Conservation (phyloP, 2,113 vertebrate genomes). For the Psephotus haematonotus region DNA sequence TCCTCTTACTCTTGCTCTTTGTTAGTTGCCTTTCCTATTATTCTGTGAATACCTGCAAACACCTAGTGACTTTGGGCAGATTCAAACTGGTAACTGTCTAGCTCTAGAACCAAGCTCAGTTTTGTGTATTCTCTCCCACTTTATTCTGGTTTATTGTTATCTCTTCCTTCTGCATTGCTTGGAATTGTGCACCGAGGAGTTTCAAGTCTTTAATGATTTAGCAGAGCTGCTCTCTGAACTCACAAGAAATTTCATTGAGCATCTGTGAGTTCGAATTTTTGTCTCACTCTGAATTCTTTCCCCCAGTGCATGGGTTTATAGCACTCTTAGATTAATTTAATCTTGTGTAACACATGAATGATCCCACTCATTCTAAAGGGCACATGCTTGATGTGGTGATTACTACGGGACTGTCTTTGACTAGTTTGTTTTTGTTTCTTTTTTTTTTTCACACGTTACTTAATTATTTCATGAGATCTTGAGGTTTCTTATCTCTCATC, state of each 20-base stretch:
- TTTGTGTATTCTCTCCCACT: not conserved
- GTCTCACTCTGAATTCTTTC: conserved; percentile 54
- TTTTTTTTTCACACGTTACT: conserved; percentile 51
- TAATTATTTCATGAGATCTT: conserved; percentile 70
- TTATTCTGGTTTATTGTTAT: conserved; percentile 12
- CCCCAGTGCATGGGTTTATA: conserved; percentile 57
- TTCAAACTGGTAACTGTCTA: not conserved
- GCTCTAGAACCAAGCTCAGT: not conserved
- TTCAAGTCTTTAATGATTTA: conserved; percentile 21
- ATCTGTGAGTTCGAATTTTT: conserved; percentile 52
- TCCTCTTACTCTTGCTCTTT: not conserved
- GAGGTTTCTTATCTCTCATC: conserved; percentile 37
- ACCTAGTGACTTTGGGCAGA: not conserved
- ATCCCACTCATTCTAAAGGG: conserved; percentile 69
- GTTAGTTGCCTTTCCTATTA: not conserved
- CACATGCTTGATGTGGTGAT: conserved; percentile 77
- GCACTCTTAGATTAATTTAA: conserved; percentile 68
- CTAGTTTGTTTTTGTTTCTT: conserved; percentile 69
- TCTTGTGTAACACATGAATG: conserved; percentile 73
- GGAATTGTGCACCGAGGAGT: not conserved
- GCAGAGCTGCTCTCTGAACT: conserved; percentile 33
- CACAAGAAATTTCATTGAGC: conserved; percentile 17
- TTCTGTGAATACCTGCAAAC: not conserved
- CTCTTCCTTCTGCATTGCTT: not conserved
- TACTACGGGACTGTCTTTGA: conserved; percentile 69